Conservation (phyloP, 2,888 invertebrate genomes). For the Anaspis maculata region DNA sequence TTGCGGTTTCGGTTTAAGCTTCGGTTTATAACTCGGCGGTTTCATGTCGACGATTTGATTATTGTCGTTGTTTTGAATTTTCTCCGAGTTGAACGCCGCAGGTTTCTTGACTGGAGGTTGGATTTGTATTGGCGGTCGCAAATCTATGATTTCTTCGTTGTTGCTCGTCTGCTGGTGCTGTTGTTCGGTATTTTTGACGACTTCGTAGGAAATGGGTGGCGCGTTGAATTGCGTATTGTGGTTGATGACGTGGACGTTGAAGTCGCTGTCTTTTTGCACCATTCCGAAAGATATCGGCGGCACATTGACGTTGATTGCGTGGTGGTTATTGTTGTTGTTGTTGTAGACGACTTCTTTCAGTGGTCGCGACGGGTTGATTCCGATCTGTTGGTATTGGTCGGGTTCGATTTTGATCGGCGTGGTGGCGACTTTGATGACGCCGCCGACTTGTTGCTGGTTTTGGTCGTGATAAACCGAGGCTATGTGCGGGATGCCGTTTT, state of each 20-base stretch:
- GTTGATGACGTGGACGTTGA: constrained; percentile 39
- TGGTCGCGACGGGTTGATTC: constrained; percentile 32
- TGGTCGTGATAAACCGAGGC: constrained; percentile 46
- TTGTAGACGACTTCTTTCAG: constrained; percentile 28
- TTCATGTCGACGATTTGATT: constrained; percentile 12
- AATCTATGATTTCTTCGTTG: constrained; percentile 1
- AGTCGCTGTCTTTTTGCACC: constrained; percentile 36
- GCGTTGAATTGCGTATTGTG: constrained; percentile 24
- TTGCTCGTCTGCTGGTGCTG: background rate
- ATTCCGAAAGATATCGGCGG: constrained; percentile 47
- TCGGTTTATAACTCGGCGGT: constrained; percentile 5
- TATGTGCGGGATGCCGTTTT: constrained; percentile 50
- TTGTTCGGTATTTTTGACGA: constrained; percentile 5
- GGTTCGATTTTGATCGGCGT: constrained; percentile 31
- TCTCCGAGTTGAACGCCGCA: background rate
- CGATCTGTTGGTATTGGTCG: constrained; percentile 19
- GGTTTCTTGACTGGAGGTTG: background rate
- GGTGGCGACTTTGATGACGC: constrained; percentile 38
- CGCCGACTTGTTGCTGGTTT: constrained; percentile 38
- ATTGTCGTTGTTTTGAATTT: background rate
- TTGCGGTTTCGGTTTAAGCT: constrained; percentile 2
- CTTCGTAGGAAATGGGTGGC: constrained; percentile 17
- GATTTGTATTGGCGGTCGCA: background rate
- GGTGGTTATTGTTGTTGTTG: constrained; percentile 35
- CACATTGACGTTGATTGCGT: constrained; percentile 43